These are phyloP conservation scores for Rhombomys opimus DNA, from an alignment of 2,113 vertebrate species.

Conservation along the genomic window DNA sequence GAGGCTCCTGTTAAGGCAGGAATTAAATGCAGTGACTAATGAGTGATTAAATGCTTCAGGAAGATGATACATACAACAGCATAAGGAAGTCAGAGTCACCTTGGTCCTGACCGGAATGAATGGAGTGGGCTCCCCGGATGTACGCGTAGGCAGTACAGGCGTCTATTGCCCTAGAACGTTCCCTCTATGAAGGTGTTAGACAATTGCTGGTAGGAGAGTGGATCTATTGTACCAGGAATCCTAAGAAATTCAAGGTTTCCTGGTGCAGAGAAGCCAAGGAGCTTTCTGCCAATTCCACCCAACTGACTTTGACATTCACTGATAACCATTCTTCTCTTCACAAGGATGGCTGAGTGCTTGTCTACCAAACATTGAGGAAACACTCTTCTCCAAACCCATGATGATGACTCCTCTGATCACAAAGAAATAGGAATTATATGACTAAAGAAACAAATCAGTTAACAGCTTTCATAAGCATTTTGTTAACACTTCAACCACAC, in stretches of 20 bases:
- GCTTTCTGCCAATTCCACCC: not conserved
- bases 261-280: not conserved
- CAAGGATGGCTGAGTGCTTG: not conserved
- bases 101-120: conserved; percentile 16
- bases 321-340: not conserved
- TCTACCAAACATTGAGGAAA: not conserved
- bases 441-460: conserved; percentile 3
- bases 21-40: conserved; percentile 39
- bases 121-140: not conserved
- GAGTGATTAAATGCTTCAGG: conserved; percentile 35
- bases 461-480: not conserved
- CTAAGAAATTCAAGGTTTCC: not conserved
- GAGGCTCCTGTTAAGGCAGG: not conserved
- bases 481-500: not conserved
- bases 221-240: not conserved
- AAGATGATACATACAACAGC: not conserved
- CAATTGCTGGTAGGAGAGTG: not conserved
- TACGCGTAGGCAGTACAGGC: not conserved
- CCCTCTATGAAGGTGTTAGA: not conserved
- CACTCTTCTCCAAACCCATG: not conserved
- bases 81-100: conserved; percentile 33
- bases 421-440: not conserved
- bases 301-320: not conserved
- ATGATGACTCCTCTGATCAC: not conserved
- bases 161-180: not conserved